Evolutionary conservation across 2,888 invertebrate genomes (phyloP).

Genomic region (Pseudanteris insignis): DNA sequence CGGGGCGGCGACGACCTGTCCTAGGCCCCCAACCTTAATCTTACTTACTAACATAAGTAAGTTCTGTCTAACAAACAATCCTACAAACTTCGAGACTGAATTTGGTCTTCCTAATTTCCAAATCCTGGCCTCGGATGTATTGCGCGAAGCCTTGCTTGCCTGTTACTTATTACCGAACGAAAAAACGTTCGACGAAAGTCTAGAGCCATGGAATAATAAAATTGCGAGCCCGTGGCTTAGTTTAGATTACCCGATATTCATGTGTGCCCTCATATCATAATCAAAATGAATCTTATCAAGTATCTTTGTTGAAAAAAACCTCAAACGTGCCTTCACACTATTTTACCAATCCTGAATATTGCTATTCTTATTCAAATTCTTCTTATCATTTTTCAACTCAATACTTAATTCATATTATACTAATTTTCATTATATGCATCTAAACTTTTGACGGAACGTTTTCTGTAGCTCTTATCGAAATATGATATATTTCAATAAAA

Average conservation of each 20-base stretch:
- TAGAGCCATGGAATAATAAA: conserved; percentile 45
- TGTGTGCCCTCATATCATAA: conserved; percentile 30
- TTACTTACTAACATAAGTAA: conserved; percentile 68
- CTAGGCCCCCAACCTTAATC: conserved; percentile 67
- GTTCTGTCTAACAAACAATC: conserved; percentile 66
- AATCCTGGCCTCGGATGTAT: conserved; percentile 62
- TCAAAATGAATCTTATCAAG: neutral
- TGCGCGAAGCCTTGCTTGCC: conserved; percentile 60
- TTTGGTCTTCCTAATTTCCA: conserved; percentile 54
- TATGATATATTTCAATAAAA: no score
- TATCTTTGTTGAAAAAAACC: conserved; percentile 7
- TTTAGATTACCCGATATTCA: conserved; percentile 36
- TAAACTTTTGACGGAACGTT: no score
- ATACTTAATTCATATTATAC: conserved; percentile 11
- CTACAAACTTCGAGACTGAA: conserved; percentile 59
- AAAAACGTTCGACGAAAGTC: conserved; percentile 31
- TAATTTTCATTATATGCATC: neutral
- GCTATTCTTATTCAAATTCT: conserved; percentile 4
- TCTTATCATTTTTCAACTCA: no score
- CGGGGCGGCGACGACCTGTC: conserved; percentile 70
- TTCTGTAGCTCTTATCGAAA: no score
- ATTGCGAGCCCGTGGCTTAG: conserved; percentile 52
- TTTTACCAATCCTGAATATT: conserved; percentile 18
- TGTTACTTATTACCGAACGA: conserved; percentile 29
- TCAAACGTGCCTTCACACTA: conserved; percentile 13